Evolutionary conservation across 1,140 invertebrate species (phyloP).

Genomic region (Muscidifurax raptorellus): DNA sequence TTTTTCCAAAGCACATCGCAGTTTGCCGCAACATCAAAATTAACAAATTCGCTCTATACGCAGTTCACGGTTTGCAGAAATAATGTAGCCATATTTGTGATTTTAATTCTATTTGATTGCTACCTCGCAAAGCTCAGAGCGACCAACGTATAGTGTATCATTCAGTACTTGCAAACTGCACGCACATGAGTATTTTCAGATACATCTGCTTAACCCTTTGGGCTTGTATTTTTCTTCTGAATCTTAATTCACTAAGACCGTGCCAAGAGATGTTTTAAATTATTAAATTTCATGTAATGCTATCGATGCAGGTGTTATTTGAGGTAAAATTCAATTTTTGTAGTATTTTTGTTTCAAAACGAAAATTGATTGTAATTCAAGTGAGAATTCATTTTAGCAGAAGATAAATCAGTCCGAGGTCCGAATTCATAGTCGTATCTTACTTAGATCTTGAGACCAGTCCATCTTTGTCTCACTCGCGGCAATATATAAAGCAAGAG

Average conservation of each 20-base stretch:
- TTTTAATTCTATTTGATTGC: slow-evolving; percentile 3
- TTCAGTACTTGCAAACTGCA: not conserved
- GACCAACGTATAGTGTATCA: too few species aligned
- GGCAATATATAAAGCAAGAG: not conserved
- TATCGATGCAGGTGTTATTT: not conserved
- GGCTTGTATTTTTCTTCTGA: not conserved
- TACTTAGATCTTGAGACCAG: not conserved
- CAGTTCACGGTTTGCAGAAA: too few species aligned
- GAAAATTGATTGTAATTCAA: not conserved
- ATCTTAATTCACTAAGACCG: too few species aligned
- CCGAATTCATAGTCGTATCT: slow-evolving; percentile 1
- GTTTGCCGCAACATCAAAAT: too few species aligned
- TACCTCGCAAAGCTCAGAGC: not conserved
- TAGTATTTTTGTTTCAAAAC: not conserved
- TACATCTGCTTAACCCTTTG: not conserved
- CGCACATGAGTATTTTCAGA: not conserved
- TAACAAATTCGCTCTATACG: too few species aligned
- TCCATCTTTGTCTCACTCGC: not conserved
- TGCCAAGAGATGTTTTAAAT: too few species aligned
- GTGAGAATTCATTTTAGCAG: not conserved
- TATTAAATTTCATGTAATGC: too few species aligned
- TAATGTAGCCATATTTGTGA: not conserved
- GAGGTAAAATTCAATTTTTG: not conserved
- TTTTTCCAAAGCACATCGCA: too few species aligned
- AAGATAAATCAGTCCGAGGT: not conserved